Percentiles rank a stretch among this genome's conserved stretches.
Conservation (phyloP, 2,888 invertebrate species). For the Amblyjoppa fuscipennis region DNA sequence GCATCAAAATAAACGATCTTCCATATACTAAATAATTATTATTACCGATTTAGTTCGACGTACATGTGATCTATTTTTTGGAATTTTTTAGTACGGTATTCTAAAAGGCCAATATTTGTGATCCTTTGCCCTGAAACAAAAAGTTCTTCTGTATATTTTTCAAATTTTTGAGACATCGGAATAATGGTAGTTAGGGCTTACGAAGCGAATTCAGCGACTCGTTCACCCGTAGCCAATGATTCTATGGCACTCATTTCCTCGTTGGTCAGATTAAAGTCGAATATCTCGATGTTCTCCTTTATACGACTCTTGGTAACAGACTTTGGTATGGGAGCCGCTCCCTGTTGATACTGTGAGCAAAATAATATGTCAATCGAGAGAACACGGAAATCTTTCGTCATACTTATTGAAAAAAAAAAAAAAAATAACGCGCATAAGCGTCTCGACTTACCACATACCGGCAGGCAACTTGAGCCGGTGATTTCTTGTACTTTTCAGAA, state of each 20-base stretch:
- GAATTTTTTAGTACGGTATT: conserved; percentile 43
- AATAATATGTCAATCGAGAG: not conserved
- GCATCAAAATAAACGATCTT: not conserved
- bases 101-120: conserved; percentile 78
- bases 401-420: not conserved
- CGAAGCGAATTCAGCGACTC: conserved; percentile 88
- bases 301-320: conserved; percentile 88
- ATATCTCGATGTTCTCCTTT: conserved; percentile 88
- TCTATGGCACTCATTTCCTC: conserved; percentile 86
- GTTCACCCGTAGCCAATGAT: conserved; percentile 88
- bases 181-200: conserved; percentile 83
- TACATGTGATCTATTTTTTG: not conserved
- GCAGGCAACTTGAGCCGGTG: conserved; percentile 89
- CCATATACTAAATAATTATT: not conserved
- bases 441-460: conserved; percentile 87
- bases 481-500: conserved; percentile 89
- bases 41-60: not conserved
- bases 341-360: conserved; percentile 78
- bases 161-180: not conserved
- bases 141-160: conserved; percentile 7
- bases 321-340: conserved; percentile 88
- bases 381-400: not conserved
- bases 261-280: conserved; percentile 87
- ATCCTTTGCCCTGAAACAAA: conserved; percentile 74
- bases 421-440: not conserved